Conservation (phyloP, 1,140 invertebrate species). For the Orussus abietinus region DNA sequence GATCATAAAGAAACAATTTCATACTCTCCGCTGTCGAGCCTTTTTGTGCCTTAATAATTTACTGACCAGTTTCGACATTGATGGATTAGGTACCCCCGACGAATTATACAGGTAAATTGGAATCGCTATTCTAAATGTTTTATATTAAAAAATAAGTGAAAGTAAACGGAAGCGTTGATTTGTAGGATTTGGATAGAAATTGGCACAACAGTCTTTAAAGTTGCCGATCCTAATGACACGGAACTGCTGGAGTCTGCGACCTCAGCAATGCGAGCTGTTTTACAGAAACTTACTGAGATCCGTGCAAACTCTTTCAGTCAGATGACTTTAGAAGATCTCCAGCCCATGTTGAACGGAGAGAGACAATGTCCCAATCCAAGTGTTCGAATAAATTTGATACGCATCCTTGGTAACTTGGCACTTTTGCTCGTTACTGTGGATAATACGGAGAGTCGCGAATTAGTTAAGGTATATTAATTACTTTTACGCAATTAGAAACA, state of each 20-base stretch:
- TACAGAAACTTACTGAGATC: slow-evolving; percentile 41
- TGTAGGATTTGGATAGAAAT: slow-evolving; percentile 58
- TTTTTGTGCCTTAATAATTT: slow-evolving; percentile 68
- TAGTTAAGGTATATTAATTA: slow-evolving; percentile 42
- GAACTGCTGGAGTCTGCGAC: slow-evolving; percentile 63
- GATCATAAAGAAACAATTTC: slow-evolving; percentile 49
- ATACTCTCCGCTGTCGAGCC: slow-evolving; percentile 56
- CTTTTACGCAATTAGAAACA: slow-evolving; percentile 15
- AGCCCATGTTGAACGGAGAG: slow-evolving; percentile 59
- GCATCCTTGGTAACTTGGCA: slow-evolving; percentile 63
- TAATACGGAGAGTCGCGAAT: slow-evolving; percentile 21
- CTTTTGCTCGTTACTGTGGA: slow-evolving; percentile 38
- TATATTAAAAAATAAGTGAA: slow-evolving; percentile 1
- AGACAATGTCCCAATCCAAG: slow-evolving; percentile 56
- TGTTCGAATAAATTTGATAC: slow-evolving; percentile 65
- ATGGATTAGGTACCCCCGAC: slow-evolving; percentile 59
- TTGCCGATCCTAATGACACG: slow-evolving; percentile 40
- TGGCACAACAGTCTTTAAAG: slow-evolving; percentile 57
- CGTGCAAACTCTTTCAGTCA: slow-evolving; percentile 39
- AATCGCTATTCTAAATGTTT: background rate
- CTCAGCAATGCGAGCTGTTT: slow-evolving; percentile 62
- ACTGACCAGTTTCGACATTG: slow-evolving; percentile 56
- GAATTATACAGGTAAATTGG: slow-evolving; percentile 44
- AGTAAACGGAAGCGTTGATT: slow-evolving; percentile 20
- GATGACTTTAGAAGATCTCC: slow-evolving; percentile 40